Evolutionary conservation across 2,888 invertebrate genomes (phyloP), one percentile per base, ranked within the genome.

Genomic region (Aspidiotus rigidus): DNA sequence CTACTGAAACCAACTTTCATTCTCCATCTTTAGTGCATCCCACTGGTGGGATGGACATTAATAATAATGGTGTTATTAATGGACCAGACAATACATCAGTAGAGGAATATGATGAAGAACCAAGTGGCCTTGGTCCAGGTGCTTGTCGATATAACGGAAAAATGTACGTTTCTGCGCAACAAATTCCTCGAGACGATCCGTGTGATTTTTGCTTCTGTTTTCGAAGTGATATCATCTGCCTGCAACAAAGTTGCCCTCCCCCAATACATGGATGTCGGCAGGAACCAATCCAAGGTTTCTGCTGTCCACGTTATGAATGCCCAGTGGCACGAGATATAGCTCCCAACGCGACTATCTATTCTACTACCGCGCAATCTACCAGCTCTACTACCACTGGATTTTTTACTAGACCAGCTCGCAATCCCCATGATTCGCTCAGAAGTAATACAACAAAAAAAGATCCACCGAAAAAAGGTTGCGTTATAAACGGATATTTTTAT

Each of bases 171-270:
- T 93, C 93, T 2, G 94, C 94, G 1, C 93, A 94, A 80, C 94
- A 95, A 80, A 93, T 95, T 76, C 93, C 93, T 55, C 83, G 94
- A 74, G 92, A 93, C 75, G 93, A 95, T 81, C 93, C 94, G 39
- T 95, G 94, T 78, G 93, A 94, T 77, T 95, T 94, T 82, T 95
- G 94, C 80, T 94, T 95, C 86, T 95, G 94, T 82, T 95, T 94
- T 83, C 85, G 94, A 79, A 92, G 93, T 78, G 93, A 94, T 77
- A 94, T 95, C 75, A 94, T 95, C 76, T 95, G 94, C 75, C 81
- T 94, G 73, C 93, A 94, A 79, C 94, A 95, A 79, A 93, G 93
- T 76, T 95, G 94, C 80, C 94, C 94, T 66, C 94, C 94, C 63
- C 94, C 94, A 55, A 93, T 94, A 75, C 87, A 88, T 63, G 89